A percentile compares a stretch with the other conserved stretches of the same genome.
Evolutionary conservation across 2,797 vertebrate genomes (phyloP).

Genomic region (Cygnus olor): DNA sequence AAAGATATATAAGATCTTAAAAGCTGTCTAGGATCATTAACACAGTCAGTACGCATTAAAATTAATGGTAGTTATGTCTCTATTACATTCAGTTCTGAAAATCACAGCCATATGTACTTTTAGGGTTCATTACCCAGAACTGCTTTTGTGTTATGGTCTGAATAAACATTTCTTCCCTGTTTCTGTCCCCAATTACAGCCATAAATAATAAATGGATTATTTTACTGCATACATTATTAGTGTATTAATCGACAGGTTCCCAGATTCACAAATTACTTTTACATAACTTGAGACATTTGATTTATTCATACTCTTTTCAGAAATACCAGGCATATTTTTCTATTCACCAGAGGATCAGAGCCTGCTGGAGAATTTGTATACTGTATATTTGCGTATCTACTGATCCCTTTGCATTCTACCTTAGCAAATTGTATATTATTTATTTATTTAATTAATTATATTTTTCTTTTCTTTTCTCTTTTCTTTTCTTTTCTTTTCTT

Average conservation of each 20-base stretch:
- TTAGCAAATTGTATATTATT: background rate
- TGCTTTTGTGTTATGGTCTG: background rate
- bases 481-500: background rate
- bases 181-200: background rate
- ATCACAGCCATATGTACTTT: background rate
- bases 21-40: background rate
- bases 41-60: background rate
- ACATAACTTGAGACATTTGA: conserved; percentile 4
- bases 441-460: background rate
- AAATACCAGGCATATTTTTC: background rate
- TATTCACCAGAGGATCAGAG: background rate
- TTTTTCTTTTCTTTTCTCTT: background rate
- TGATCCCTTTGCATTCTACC: background rate
- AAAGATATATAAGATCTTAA: background rate
- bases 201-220: conserved; percentile 12
- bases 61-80: background rate
- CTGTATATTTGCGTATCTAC: conserved; percentile 9
- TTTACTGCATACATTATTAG: conserved; percentile 19
- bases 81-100: background rate
- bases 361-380: conserved; percentile 7
- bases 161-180: conserved; percentile 5
- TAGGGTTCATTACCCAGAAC: background rate
- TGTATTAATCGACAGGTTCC: background rate
- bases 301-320: conserved; percentile 45
- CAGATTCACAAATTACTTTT: conserved; percentile 28